Conservation (phyloP, 64 coral and sea anemone species). For the Exaiptasia diaphana region DNA sequence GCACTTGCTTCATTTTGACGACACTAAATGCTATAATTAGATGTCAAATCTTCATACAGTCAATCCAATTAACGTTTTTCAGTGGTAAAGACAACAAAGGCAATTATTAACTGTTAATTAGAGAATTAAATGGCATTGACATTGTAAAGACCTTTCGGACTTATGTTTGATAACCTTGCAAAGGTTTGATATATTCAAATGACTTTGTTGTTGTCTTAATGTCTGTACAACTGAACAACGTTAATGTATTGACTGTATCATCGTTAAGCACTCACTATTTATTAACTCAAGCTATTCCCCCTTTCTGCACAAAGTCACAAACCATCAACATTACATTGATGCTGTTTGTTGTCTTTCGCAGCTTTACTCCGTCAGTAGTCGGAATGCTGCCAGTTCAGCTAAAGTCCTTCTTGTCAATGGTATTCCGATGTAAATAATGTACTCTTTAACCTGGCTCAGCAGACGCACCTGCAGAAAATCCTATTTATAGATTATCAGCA, state of each 20-base stretch:
- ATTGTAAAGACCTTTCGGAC: too few relatives aligned
- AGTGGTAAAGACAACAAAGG: too few relatives aligned
- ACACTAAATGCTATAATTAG: too few relatives aligned
- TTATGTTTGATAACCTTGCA: neutral
- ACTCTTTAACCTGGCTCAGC: too few relatives aligned
- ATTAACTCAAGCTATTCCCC: neutral
- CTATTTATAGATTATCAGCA: too few relatives aligned
- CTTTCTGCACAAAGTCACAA: neutral
- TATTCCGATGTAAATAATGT: constrained; percentile 60
- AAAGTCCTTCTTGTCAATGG: constrained; percentile 92
- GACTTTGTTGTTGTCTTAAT: neutral
- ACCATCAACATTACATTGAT: neutral
- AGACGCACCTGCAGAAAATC: neutral
- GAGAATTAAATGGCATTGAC: too few relatives aligned
- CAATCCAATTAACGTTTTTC: too few relatives aligned
- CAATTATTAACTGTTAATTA: too few relatives aligned
- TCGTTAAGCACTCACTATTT: neutral
- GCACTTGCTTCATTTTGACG: too few relatives aligned
- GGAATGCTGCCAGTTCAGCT: constrained; percentile 70
- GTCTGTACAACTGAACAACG: neutral
- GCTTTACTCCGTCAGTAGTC: constrained; percentile 93
- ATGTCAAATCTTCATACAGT: too few relatives aligned
- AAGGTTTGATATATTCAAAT: neutral
- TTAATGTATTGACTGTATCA: neutral
- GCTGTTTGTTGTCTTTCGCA: constrained; percentile 22